These are phyloP conservation scores for Ceratosolen fusciceps DNA, from an alignment of 1,140 invertebrate species.

Conservation along the genomic window DNA sequence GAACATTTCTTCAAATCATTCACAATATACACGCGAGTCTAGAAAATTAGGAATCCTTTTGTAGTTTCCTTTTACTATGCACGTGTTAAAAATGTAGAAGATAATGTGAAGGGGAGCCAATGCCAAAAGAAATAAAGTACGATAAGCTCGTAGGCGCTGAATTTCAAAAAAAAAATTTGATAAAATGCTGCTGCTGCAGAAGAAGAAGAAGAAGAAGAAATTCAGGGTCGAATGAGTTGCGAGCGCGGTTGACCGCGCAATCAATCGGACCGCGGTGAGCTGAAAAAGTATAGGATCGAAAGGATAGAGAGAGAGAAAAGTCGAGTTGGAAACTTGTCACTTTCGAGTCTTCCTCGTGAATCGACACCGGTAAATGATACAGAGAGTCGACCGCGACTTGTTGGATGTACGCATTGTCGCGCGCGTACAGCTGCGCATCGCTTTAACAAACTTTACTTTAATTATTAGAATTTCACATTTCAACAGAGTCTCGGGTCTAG, in stretches of 20 bases:
- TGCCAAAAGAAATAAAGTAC: no score
- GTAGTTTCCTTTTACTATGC: no score
- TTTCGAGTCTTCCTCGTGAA: conserved; percentile 12
- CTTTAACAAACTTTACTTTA: conserved; percentile 50
- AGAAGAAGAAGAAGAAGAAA: no score
- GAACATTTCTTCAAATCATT: no score
- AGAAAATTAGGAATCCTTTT: no score
- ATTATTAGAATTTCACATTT: conserved; percentile 56
- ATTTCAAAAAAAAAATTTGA: conserved; percentile 18
- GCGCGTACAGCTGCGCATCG: conserved; percentile 2
- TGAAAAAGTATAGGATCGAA: conserved; percentile 1
- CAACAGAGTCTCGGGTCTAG: background rate
- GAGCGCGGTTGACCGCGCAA: conserved; percentile 5
- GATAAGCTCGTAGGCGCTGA: conserved; percentile 3
- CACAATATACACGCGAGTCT: no score
- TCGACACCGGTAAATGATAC: conserved; percentile 7
- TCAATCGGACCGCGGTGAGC: background rate
- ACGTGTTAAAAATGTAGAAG: no score
- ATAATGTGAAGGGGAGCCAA: no score
- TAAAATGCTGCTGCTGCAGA: no score
- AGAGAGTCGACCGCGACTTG: background rate
- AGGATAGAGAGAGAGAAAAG: no score
- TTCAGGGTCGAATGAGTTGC: background rate
- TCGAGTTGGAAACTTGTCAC: conserved; percentile 8
- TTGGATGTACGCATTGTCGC: conserved; percentile 8